Evolutionary conservation across 2,888 invertebrate species (phyloP).

Genomic region (Meiosimyza platycephala): DNA sequence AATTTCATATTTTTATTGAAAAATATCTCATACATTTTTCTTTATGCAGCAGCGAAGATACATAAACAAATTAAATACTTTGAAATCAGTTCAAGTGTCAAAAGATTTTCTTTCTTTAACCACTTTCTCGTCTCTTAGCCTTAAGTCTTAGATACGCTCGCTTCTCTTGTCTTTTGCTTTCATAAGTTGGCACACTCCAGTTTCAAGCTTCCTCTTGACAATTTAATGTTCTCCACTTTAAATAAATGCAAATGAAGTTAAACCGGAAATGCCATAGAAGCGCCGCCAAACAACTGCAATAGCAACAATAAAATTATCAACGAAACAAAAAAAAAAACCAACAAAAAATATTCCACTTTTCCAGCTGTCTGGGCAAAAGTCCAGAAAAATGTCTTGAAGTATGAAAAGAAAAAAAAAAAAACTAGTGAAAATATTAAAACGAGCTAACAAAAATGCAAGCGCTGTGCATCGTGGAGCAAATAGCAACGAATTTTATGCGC

Average conservation of each 20-base stretch:
- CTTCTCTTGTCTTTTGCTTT: not conserved
- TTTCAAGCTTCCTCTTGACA: slow-evolving; percentile 21
- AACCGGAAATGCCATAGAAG: slow-evolving; percentile 17
- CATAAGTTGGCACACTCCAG: slow-evolving; percentile 24
- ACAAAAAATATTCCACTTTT: no score
- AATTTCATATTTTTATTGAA: no score
- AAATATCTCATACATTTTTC: no score
- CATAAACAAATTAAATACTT: not conserved
- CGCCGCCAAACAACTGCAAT: not conserved
- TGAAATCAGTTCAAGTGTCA: not conserved
- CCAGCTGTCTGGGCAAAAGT: not conserved
- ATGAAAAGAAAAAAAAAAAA: no score
- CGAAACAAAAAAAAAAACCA: no score
- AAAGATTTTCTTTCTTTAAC: no score
- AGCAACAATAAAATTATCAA: not conserved
- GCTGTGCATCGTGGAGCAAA: no score
- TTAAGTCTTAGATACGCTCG: not conserved
- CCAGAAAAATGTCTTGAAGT: slow-evolving; percentile 4
- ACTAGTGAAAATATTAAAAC: no score
- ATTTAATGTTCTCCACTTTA: slow-evolving; percentile 21
- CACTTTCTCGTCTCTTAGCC: not conserved
- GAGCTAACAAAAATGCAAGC: no score
- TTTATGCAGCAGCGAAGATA: no score
- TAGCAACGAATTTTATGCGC: no score
- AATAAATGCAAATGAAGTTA: slow-evolving; percentile 34